Evolutionary conservation across 2,888 invertebrate genomes (phyloP).

Genomic region (Steinernema scapterisci): DNA sequence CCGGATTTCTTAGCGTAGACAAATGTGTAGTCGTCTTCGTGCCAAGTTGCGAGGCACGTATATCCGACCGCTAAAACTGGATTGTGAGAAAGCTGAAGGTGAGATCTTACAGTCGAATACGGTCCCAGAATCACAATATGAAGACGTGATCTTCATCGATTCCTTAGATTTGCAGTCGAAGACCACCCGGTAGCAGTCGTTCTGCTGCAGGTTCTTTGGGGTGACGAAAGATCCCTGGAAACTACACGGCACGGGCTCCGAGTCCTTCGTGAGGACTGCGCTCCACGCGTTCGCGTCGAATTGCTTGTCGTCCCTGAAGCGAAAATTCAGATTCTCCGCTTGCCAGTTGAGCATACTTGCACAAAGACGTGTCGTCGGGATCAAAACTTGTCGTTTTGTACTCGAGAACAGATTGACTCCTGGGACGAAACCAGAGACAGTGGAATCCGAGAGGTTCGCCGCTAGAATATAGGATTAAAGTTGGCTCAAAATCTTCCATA

Average conservation of each 20-base stretch:
- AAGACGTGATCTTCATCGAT: constrained; percentile 47
- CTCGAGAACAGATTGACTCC: constrained; percentile 57
- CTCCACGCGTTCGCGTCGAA: constrained; percentile 39
- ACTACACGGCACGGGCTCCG: constrained; percentile 31
- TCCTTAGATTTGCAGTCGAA: constrained; percentile 47
- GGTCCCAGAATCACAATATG: constrained; percentile 49
- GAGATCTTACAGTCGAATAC: constrained; percentile 53
- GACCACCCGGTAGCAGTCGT: constrained; percentile 52
- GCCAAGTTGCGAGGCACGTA: constrained; percentile 56
- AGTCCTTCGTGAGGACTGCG: constrained; percentile 34
- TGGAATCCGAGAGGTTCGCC: constrained; percentile 59
- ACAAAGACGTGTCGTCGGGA: constrained; percentile 28
- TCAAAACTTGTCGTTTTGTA: constrained; percentile 51
- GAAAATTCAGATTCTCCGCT: constrained; percentile 39
- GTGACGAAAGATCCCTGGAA: constrained; percentile 45
- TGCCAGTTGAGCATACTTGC: constrained; percentile 43
- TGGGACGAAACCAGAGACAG: constrained; percentile 54
- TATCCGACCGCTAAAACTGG: constrained; percentile 49
- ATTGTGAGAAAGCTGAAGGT: background rate
- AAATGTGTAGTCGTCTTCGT: constrained; percentile 49
- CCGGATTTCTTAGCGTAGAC: constrained; percentile 46
- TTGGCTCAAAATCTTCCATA: background rate
- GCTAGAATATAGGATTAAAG: constrained; percentile 36
- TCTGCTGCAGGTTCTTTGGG: constrained; percentile 41
- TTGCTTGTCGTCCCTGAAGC: constrained; percentile 46